phyloP scores from a whole-genome alignment of 37 sponge, comb jelly and placozoan genomes.

The Agelas oroides region DNA sequence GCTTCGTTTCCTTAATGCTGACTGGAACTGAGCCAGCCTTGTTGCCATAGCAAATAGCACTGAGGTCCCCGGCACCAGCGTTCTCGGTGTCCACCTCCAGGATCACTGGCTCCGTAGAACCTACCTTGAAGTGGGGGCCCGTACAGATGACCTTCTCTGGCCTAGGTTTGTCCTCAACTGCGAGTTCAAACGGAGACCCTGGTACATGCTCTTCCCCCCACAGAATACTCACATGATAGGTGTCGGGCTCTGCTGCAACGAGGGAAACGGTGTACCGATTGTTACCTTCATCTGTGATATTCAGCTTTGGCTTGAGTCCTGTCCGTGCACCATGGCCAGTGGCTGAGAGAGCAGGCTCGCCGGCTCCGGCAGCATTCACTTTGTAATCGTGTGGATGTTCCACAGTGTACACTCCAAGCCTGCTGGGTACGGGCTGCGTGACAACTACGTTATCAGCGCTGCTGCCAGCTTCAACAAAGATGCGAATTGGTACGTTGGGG shows the following conservation, averaged over 20 bases:
- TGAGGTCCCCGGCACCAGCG: slow-evolving; percentile 75
- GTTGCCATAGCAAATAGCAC: slow-evolving; percentile 53
- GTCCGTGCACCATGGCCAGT: slow-evolving; percentile 36
- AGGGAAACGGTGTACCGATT: slow-evolving; percentile 49
- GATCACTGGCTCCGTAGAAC: slow-evolving; percentile 37
- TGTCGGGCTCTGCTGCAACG: slow-evolving; percentile 40
- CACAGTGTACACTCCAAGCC: slow-evolving; percentile 48
- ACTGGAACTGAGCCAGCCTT: slow-evolving; percentile 52
- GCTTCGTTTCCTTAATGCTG: slow-evolving; percentile 5
- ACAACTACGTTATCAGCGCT: slow-evolving; percentile 50
- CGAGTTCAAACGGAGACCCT: slow-evolving; percentile 66
- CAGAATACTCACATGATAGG: slow-evolving; percentile 53
- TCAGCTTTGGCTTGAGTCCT: slow-evolving; percentile 41
- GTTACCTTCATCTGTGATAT: slow-evolving; percentile 25
- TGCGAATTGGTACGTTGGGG: slow-evolving; percentile 44
- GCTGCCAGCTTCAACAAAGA: slow-evolving; percentile 56
- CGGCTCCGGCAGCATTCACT: slow-evolving; percentile 51
- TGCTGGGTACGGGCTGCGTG: slow-evolving; percentile 37
- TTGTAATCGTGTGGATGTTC: slow-evolving; percentile 56
- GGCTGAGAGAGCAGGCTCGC: slow-evolving; percentile 24
- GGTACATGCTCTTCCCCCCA: slow-evolving; percentile 73
- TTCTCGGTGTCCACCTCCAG: slow-evolving; percentile 38
- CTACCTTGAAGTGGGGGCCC: slow-evolving; percentile 48
- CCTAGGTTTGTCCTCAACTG: slow-evolving; percentile 50
- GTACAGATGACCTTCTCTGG: slow-evolving; percentile 40